Evolutionary conservation across 2,888 invertebrate genomes (phyloP), one percentile per base, ranked within the genome.

Genomic region (Polyploca ridens): DNA sequence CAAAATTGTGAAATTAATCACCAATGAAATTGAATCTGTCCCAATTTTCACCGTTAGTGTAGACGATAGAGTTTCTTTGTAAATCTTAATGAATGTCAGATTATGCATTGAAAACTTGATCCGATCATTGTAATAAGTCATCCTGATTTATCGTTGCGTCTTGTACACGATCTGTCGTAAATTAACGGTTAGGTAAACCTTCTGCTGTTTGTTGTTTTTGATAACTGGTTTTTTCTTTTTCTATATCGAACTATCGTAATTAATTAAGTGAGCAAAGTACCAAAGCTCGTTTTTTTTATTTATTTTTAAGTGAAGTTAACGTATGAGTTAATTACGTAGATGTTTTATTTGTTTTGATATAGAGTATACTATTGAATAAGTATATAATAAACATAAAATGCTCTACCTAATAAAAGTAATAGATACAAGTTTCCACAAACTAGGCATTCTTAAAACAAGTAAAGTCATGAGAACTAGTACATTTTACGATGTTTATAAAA

Each of bases 81-180:
- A 84, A 81, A 79, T 78, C 75, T 82, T 83, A 86, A 87, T 87
- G 79, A 87, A 89, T 85, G 81, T 83, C 71, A 79, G 81, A 87
- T 86, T 81, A 84, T 81, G 84, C 84, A 84, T 86, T 84, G 81
- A 87, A 87, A 76, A 76, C 76, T 79, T 86, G 87, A 87, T 90
- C 81, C 82, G 81, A 90, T 89, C 89, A 87, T 86, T 87, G 89
- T 86, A 83, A 87, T 91, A 90, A 88, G 88, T 93, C 90, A 89
- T 90, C 87, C 84, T 89, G 91, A 93, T 92, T 91, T 91, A 91
- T 85, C 69, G 82, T 85, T 80, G 87, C 87, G 88, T 90, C 89
- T 86, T 74, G 69, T 73, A 79, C 79, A 81, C 81, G 77, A 84
- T 84, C 79, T 83, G 82, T 90, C 89, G 86, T 90, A 89, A 89